Base-by-base conservation (phyloP, 2,797 vertebrate genomes). In the Corythornis leucogaster region DNA sequence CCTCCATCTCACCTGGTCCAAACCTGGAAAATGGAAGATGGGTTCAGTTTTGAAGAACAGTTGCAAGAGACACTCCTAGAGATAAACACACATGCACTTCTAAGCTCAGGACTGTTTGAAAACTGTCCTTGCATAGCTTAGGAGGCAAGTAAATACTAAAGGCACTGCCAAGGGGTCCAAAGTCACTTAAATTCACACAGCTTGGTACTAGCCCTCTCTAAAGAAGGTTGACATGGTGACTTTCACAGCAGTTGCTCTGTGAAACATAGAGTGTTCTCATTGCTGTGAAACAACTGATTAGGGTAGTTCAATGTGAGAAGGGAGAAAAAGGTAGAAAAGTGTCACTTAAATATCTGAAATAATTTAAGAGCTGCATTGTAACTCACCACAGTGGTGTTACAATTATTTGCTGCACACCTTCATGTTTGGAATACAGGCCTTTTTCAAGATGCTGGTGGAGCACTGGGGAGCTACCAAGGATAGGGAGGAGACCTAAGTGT, bases 21-120 rank as follows among this genome's bases (percentile, higher is more conserved):
- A 53, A 61, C 4, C 11, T 42, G 68, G 54, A 48, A 51, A 73
- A 68, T 5, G 57, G 43, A 26, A 50, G 8, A 4, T 18, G 55
- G 4, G 10, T 63, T 86, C 48, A n/a, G 19, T 73, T 76, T n/a
- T 42, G 24, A 35, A 66, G 38, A 71, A 22, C 19, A 85, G 38
- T 26, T 78, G 54, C 26, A 64, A 67, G n/a, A 13, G 18, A 25
- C 17, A 7, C 9, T 59, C 30, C 13, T 42, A 43, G 33, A 46
- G 3, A 79, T 14, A 26, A 85, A 42, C 31, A 21, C 30, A 40
- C 13, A n/a, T 66, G 30, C 0, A 0, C 5, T 40, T 28, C 31
- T 10, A 2, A 11, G 18, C 24, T 82, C 50, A 67, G 48, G 9
- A 18, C n/a, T 58, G 38, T 57, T 79, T 58, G 57, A 43, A 70